Evolutionary conservation across 2,113 vertebrate genomes (phyloP), one percentile per base, ranked within the genome.

Genomic region (Epinephelus cyanopodus): DNA sequence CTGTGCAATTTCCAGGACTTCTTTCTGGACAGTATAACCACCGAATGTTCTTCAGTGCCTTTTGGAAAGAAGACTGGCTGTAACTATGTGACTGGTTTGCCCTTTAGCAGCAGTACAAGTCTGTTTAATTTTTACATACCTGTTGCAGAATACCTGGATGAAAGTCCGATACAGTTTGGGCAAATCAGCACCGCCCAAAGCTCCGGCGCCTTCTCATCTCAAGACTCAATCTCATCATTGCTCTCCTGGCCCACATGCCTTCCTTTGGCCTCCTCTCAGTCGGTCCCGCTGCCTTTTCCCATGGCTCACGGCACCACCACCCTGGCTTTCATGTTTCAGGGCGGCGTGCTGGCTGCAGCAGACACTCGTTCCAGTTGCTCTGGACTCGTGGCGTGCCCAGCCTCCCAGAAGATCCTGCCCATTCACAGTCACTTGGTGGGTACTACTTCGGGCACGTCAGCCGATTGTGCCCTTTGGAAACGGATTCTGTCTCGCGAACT

Each of bases 231-330:
- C 42, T 33, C 71, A 9, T 58, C 72, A 8, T 74, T 48, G 21
- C 37, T 25, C 27, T 77, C 75, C 45, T 37, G 74, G 23, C 84
- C 90, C 3, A 0, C 56, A 4, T 27, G 45, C 74, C 15, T 84
- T 48, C 71, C 73, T 17, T 52, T 56, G 18, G 54, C 68, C 29
- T 79, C 87, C 79, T 83, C 88, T 82, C 92, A 85, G 19, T 42
- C 89, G 11, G 95, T 92, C 68, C 94, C 91, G 25, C 79, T 93
- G 13, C 95, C 95, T 12, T 96, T 96, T 53, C 93, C 94, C 15
- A 87, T 94, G 79, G 88, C 93, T 61, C 97, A 97, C 0, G 97
- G 97, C 64, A 98, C 97, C 58, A 98, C 97, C 68, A 98, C 97
- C 0, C 90, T 98, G 69, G 97, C 96, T 12, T 97, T 98, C 84